Conservation (phyloP, 2,888 invertebrate genomes). For the Megastigmus dorsalis region DNA sequence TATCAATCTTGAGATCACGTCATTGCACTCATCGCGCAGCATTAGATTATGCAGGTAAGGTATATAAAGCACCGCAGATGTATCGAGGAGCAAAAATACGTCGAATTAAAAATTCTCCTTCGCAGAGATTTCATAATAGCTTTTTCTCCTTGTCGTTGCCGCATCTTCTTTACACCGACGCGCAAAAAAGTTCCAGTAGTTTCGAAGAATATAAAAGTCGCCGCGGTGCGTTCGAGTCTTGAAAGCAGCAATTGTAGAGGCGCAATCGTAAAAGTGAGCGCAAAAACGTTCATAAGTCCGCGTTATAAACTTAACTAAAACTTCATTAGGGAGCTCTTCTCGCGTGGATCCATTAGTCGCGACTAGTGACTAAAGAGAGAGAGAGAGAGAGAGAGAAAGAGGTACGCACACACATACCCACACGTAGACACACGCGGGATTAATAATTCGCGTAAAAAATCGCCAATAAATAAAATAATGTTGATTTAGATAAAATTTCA, state of each 20-base stretch:
- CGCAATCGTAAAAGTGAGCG: conserved; percentile 20
- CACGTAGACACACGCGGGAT: too few relatives aligned
- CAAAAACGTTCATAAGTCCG: conserved; percentile 15
- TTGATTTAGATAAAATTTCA: conserved; percentile 46
- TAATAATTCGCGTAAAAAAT: background rate
- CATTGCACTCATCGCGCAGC: too few relatives aligned
- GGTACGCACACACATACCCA: too few relatives aligned
- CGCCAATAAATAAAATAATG: conserved; percentile 28
- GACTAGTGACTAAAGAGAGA: background rate
- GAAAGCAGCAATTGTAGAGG: background rate
- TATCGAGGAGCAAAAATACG: too few relatives aligned
- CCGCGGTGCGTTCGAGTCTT: background rate
- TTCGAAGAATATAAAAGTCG: background rate
- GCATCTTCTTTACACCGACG: background rate
- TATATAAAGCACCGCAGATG: too few relatives aligned
- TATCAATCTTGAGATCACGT: too few relatives aligned
- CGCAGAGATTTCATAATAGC: background rate
- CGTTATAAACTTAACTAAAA: conserved; percentile 25
- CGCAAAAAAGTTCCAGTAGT: background rate
- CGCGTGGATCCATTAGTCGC: background rate
- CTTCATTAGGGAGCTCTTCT: conserved; percentile 34
- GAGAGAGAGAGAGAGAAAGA: background rate
- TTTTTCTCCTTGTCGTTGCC: background rate
- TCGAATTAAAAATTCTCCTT: too few relatives aligned
- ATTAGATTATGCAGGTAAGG: too few relatives aligned